Evolutionary conservation across 2,888 invertebrate genomes (phyloP).

Genomic region (Sphaerophoria rueppellii): DNA sequence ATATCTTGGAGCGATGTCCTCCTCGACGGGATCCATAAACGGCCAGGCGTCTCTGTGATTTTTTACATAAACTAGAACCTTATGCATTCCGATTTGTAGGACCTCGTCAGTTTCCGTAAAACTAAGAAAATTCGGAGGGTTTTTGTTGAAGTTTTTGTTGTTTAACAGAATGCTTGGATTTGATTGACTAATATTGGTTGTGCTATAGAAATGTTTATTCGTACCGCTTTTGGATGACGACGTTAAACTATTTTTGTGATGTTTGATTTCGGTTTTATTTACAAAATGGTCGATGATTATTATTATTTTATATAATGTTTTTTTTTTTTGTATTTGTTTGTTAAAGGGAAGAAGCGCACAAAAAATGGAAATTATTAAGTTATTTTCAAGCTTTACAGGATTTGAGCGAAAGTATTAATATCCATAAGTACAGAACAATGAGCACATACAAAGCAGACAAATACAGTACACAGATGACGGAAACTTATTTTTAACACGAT

Average conservation of each 20-base stretch:
- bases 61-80: slow-evolving; percentile 93
- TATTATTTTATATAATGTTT: slow-evolving; percentile 4
- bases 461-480: too few relatives aligned
- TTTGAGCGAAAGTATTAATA: slow-evolving; percentile 17
- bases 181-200: slow-evolving; percentile 68
- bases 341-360: slow-evolving; percentile 36
- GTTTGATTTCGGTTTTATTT: slow-evolving; percentile 53
- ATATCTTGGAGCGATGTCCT: slow-evolving; percentile 94
- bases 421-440: neutral
- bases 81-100: slow-evolving; percentile 94
- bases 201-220: slow-evolving; percentile 67
- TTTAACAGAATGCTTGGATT: slow-evolving; percentile 67
- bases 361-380: slow-evolving; percentile 53
- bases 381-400: slow-evolving; percentile 44
- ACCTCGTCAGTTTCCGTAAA: slow-evolving; percentile 92
- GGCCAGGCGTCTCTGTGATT: slow-evolving; percentile 97
- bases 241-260: slow-evolving; percentile 59
- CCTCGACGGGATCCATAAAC: slow-evolving; percentile 95
- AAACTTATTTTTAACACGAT: too few relatives aligned
- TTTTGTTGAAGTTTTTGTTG: slow-evolving; percentile 78
- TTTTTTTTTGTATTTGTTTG: neutral
- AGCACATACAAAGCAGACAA: neutral
- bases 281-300: slow-evolving; percentile 67
- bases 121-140: slow-evolving; percentile 83
- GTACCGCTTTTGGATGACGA: slow-evolving; percentile 65